phyloP scores from a whole-genome alignment of 2,113 vertebrate genomes.

The Ammodytes dubius region DNA sequence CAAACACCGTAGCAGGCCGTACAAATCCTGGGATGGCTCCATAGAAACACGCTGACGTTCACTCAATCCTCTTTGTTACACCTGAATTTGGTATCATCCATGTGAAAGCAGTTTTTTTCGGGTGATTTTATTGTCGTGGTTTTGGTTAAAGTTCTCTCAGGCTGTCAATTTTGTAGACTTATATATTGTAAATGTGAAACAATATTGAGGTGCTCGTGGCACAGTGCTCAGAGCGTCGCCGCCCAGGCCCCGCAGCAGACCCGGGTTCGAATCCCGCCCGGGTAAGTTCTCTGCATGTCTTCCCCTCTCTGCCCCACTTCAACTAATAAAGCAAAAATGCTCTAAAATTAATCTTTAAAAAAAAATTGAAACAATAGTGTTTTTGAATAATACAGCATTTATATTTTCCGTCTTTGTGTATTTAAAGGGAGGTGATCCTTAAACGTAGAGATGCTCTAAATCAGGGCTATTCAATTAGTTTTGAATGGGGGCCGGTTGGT shows the following conservation, averaged over 20 bases:
- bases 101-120: conserved; percentile 8
- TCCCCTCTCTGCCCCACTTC: too few relatives aligned
- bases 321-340: too few relatives aligned
- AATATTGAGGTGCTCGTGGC: too few relatives aligned
- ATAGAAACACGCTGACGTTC: conserved; percentile 55
- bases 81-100: conserved; percentile 38
- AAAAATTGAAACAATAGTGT: background rate
- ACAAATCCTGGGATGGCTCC: conserved; percentile 67
- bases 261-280: too few relatives aligned
- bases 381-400: background rate
- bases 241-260: too few relatives aligned
- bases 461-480: too few relatives aligned
- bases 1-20: conserved; percentile 66
- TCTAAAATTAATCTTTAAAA: too few relatives aligned
- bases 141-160: background rate
- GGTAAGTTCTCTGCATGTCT: too few relatives aligned
- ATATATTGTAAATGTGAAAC: too few relatives aligned
- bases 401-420: background rate
- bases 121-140: background rate
- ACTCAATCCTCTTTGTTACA: conserved; percentile 40
- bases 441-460: background rate
- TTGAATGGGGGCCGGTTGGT: too few relatives aligned
- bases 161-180: background rate
- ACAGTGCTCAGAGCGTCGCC: too few relatives aligned
- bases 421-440: background rate